phyloP scores from a whole-genome alignment of 2,113 vertebrate species.

The Arizona elegans region DNA sequence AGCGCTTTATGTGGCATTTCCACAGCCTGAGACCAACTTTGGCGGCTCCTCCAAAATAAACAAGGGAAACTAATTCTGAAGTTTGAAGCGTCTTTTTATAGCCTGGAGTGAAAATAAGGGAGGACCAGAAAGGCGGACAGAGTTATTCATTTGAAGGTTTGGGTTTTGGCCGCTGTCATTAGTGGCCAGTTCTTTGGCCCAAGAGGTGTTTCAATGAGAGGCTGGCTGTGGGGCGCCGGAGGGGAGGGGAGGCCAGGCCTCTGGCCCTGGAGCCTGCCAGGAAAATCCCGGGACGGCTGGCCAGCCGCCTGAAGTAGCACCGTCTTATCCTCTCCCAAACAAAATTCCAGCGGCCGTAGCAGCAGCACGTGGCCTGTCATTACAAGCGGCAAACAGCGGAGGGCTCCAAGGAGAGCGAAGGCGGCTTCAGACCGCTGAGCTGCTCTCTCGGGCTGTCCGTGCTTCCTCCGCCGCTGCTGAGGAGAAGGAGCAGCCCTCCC shows the following conservation, averaged over 20 bases:
- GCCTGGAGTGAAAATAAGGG: not conserved
- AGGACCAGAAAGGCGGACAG: conserved; percentile 2
- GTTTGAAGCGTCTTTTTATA: not conserved
- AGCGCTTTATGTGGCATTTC: not conserved
- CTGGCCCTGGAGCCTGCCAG: not conserved
- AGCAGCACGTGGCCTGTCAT: too few relatives aligned
- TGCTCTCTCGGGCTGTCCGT: too few relatives aligned
- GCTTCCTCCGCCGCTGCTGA: too few relatives aligned
- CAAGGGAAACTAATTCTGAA: not conserved
- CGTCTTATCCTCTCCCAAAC: not conserved
- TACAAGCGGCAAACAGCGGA: not conserved
- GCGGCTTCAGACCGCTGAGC: too few relatives aligned
- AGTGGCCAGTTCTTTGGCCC: conserved; percentile 14
- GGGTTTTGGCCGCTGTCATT: conserved; percentile 30
- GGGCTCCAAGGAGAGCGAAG: too few relatives aligned
- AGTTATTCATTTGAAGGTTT: conserved; percentile 21
- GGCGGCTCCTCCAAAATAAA: not conserved
- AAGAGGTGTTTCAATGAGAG: conserved; percentile 11
- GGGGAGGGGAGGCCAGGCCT: not conserved
- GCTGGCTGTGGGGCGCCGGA: not conserved
- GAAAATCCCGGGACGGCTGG: not conserved
- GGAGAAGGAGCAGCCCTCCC: fast-evolving
- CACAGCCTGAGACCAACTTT: conserved; percentile 9
- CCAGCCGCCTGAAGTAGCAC: not conserved
- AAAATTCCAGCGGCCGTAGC: not conserved